Evolutionary conservation across 1,140 invertebrate genomes (phyloP), one percentile per base, ranked within the genome.

Genomic region (Zeugodacus cucurbitae): DNA sequence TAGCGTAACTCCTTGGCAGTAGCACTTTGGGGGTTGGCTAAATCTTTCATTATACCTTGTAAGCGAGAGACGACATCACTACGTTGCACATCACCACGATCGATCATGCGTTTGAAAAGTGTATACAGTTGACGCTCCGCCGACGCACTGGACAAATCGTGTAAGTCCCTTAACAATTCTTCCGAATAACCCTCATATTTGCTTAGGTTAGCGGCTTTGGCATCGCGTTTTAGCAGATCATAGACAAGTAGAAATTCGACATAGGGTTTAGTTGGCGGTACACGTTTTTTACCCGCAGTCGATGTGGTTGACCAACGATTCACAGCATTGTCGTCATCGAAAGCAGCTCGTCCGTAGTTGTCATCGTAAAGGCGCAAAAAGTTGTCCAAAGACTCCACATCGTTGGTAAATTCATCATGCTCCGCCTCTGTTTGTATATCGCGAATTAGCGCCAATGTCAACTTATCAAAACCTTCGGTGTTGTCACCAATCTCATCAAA

Each of bases 361-460:
- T 93, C 93, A 89, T 93, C 93, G 54, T 93, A 93, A 22, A 93
- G 89, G 5, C 91, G 91, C 87, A 93, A 64, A 74, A 93, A 93
- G 64, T 93, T 93, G 87, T 93, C 91, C 74, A 93, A 87, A 14
- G 92, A 93, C 44, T 93, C 93, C 0, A 91, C 91, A 88, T 93
- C 93, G 32, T 91, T 91, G 2, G 92, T 90, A 11, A 92, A 92
- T 89, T 93, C 92, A 88, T 91, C 90, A 62, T 91, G 90, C 41
- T 90, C 57, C 26, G 88, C 70, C 87, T 93, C 93, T 11, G 87
- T 90, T 86, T 91, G 90, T 32, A 93, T 93, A 48, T 93, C 93
- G 0, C 89, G 91, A 62, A 93, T 92, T 7, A 93, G 44, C 14
- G 91, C 91, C 14, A 91, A 88, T 20, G 93, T 91, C 26, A 93